Conservation (phyloP, 2,113 vertebrate genomes). For the Oxygymnocypris stewartii region DNA sequence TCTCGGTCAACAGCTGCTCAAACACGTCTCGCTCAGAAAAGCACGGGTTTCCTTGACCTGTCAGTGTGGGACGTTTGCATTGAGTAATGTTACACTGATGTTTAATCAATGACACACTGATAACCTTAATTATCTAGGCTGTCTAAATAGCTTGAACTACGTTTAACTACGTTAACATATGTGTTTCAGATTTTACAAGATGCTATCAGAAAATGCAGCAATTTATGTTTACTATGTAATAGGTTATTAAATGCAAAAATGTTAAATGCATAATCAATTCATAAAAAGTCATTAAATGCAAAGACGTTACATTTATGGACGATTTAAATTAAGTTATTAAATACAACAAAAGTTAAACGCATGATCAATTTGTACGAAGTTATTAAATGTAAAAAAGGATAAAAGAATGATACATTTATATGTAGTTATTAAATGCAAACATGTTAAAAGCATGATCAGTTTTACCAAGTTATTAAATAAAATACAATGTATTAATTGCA, state of each 20-base stretch:
- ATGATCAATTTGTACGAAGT: not conserved
- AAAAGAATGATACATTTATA: too few relatives aligned
- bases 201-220: not conserved
- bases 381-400: too few relatives aligned
- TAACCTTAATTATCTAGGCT: not conserved
- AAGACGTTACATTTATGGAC: not conserved
- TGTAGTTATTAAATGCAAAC: not conserved
- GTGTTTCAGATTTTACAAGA: not conserved
- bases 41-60: constrained; percentile 68
- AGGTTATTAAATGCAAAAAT: not conserved
- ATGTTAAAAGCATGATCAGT: not conserved
- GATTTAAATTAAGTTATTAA: not conserved
- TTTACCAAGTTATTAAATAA: not conserved
- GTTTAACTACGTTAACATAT: not conserved
- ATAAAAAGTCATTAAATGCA: not conserved
- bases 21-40: not conserved
- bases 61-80: constrained; percentile 41
- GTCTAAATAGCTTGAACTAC: not conserved
- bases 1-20: not conserved
- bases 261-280: not conserved
- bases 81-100: constrained; percentile 16
- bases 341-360: not conserved
- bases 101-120: constrained; percentile 51
- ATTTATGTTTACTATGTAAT: not conserved
- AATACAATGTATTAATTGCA: too few relatives aligned